phyloP scores from a whole-genome alignment of 2,797 vertebrate genomes.

The Potorous gilbertii region DNA sequence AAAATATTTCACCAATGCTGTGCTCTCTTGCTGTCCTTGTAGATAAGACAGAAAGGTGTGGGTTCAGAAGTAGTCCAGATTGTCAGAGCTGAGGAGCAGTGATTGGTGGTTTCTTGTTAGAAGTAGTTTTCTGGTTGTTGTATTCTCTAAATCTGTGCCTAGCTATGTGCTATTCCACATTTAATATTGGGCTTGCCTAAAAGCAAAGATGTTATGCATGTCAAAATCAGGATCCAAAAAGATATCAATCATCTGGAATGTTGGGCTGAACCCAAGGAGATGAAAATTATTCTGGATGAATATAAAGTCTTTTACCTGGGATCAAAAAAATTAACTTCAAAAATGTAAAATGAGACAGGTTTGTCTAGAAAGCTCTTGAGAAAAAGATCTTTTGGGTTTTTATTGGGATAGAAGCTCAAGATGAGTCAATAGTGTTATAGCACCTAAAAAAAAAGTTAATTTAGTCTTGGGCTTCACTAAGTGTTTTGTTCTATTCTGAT shows the following conservation, averaged over 20 bases:
- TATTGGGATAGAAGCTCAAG: background rate
- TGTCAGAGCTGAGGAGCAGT: background rate
- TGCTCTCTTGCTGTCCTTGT: background rate
- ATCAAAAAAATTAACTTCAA: background rate
- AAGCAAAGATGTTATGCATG: background rate
- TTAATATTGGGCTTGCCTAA: background rate
- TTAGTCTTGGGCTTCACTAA: background rate
- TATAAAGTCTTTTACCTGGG: background rate
- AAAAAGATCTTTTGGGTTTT: background rate
- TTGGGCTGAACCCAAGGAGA: conserved; percentile 4
- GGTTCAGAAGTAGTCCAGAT: background rate
- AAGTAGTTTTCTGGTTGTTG: background rate
- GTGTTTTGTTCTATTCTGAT: too few species aligned
- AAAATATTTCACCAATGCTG: too few species aligned
- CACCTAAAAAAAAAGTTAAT: background rate
- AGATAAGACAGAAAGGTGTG: background rate
- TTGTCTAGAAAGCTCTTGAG: background rate
- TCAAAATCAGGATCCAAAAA: background rate
- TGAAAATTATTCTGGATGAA: background rate
- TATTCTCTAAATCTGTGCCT: background rate
- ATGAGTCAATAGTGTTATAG: background rate
- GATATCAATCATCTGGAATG: background rate
- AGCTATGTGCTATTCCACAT: background rate
- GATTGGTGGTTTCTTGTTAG: background rate
- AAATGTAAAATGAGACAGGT: background rate